These are phyloP conservation scores for Xestia rhomboidea DNA, from an alignment of 2,888 invertebrate genomes.

Conservation along the genomic window DNA sequence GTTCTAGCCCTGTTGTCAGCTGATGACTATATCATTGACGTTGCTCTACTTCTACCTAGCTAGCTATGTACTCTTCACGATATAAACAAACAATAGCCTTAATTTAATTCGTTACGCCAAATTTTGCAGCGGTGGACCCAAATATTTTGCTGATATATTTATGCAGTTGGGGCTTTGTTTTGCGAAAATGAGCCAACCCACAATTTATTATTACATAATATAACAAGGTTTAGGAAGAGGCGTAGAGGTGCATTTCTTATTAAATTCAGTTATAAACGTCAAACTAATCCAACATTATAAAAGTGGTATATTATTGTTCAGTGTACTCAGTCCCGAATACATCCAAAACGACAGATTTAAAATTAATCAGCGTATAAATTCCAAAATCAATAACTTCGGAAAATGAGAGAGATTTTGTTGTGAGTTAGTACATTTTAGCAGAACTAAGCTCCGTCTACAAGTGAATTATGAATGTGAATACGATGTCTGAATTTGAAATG, in stretches of 20 bases:
- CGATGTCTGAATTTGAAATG: constrained; percentile 27
- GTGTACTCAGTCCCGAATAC: not conserved
- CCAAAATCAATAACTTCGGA: not conserved
- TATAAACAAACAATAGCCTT: constrained; percentile 67
- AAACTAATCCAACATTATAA: not conserved
- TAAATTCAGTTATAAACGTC: not conserved
- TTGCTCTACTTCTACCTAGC: constrained; percentile 56
- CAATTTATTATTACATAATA: not conserved
- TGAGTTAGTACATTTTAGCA: constrained; percentile 1
- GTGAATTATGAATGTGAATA: constrained; percentile 41
- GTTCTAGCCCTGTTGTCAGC: constrained; percentile 46
- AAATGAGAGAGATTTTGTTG: not conserved
- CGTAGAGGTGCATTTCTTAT: not conserved
- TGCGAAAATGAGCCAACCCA: not conserved
- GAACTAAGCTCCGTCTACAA: constrained; percentile 19
- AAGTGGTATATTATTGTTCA: not conserved
- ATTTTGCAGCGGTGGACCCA: constrained; percentile 86
- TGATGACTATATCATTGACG: constrained; percentile 38
- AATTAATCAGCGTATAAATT: not conserved
- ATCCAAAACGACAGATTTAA: not conserved
- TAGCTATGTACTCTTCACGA: constrained; percentile 50
- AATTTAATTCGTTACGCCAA: constrained; percentile 87
- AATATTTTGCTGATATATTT: constrained; percentile 70
- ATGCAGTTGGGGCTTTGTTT: constrained; percentile 8
- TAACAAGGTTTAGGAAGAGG: not conserved